phyloP scores from a whole-genome alignment of 2,797 vertebrate species.

The Sebastes trivittatus region DNA sequence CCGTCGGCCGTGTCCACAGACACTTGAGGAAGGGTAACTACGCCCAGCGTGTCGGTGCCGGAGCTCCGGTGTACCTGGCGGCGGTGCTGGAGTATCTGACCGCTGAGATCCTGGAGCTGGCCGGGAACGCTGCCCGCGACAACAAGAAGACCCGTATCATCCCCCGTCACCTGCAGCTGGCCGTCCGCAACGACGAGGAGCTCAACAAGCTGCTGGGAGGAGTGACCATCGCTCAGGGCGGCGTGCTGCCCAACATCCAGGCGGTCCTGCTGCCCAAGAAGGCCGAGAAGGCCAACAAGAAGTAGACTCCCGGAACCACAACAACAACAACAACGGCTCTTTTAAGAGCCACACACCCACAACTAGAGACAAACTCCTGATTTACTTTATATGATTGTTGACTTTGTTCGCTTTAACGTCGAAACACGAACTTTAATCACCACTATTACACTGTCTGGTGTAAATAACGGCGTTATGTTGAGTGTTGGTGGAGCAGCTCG shows the following conservation, averaged over 20 bases:
- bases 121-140: slow-evolving; percentile 24
- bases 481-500: too few species aligned
- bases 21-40: not conserved
- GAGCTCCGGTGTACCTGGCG: slow-evolving; percentile 17
- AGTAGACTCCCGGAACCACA: not conserved
- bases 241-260: slow-evolving; percentile 47
- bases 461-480: too few species aligned
- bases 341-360: not conserved
- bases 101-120: slow-evolving; percentile 34
- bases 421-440: too few species aligned
- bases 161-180: slow-evolving; percentile 66
- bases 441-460: too few species aligned
- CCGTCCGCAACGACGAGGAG: slow-evolving; percentile 53
- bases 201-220: slow-evolving; percentile 33
- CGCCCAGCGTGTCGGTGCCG: not conserved
- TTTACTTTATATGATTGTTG: too few species aligned
- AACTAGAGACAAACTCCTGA: not conserved
- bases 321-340: not conserved
- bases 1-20: not conserved
- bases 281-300: not conserved
- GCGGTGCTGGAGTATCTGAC: slow-evolving; percentile 25
- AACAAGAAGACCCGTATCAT: slow-evolving; percentile 53
- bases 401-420: too few species aligned
- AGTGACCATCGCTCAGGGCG: not conserved
- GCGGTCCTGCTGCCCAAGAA: not conserved